Base-by-base conservation (phyloP, 2,888 invertebrate species). In the Lycocerus yunnanus region DNA sequence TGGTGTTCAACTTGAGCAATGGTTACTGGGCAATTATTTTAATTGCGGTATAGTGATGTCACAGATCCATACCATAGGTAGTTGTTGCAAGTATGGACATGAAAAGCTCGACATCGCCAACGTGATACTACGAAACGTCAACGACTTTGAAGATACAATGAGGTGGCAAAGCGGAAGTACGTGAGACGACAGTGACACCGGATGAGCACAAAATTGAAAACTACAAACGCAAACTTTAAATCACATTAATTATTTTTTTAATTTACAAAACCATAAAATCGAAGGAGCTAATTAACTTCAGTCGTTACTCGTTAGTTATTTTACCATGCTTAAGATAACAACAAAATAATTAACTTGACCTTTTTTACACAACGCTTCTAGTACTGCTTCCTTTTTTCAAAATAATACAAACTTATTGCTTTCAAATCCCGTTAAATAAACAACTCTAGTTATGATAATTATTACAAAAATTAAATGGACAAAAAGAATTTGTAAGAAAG, bases 111-210 rank as follows among this genome's bases (percentile, higher is more conserved):
- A 65, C 20, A 20, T 61, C 43, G 15, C 15, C 15, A 43, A 8
- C 66, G 20, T 61, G 58, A 16, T 70, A 70, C 72, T 72, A 69
- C 69, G 58, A 71, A 74, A 76, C 79, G 81, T 79, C 81, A 81
- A 81, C 79, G 81, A 80, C 81, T 78, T 69, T 68, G 61, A 63
- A 70, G 72, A 66, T 75, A 72, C 69, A 74, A 75, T 78, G 78
- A 79, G 77, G 72, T 74, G 78, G 75, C 78, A 72, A 78, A 76
- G 71, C 80, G 81, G 81, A 78, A 78, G 72, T 80, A 81, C 79
- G 79, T 81, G 80, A 76, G 78, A 73, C 77, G 76, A 77, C 72
- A 76, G 71, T 67, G 79, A 75, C 79, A 79, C 79, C 79, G 80
- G 81, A 81, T 80, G 79, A 74, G 72, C 69, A 75, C 78, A 74